phyloP scores from a whole-genome alignment of 2,797 vertebrate genomes.

The Hydrolagus colliei region DNA sequence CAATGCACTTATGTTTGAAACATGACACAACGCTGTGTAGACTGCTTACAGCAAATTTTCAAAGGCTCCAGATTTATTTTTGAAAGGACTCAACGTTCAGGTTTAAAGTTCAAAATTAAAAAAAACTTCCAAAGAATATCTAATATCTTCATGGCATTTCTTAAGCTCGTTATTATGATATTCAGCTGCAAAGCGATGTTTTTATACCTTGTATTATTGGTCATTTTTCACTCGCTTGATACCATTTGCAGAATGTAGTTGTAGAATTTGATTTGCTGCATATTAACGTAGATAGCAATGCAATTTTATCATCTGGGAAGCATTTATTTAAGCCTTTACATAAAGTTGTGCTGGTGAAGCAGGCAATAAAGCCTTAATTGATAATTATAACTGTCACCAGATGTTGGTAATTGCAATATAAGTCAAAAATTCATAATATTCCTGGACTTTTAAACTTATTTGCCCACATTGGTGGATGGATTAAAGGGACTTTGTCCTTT shows the following conservation, averaged over 20 bases:
- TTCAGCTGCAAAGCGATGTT: not conserved
- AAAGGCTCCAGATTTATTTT: not conserved
- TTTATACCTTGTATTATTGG: not conserved
- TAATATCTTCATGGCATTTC: not conserved
- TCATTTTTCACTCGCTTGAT: not conserved
- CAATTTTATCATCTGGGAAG: not conserved
- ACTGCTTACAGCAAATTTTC: not conserved
- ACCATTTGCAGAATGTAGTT: not conserved
- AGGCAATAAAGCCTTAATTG: not conserved
- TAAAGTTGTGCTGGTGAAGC: not conserved
- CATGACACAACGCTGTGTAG: not conserved
- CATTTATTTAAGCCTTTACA: not conserved
- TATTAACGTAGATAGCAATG: not conserved
- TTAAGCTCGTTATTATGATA: not conserved
- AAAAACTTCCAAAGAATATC: not conserved
- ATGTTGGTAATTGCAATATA: not conserved
- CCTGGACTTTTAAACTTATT: not conserved
- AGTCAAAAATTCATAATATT: not conserved
- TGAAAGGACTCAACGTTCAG: not conserved
- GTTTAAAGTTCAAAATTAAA: not conserved
- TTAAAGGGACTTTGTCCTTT: not conserved
- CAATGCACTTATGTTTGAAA: not conserved
- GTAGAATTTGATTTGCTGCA: not conserved
- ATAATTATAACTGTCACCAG: not conserved
- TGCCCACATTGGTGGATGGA: not conserved